phyloP scores from a whole-genome alignment of 2,797 vertebrate species.

The Argya squamiceps region DNA sequence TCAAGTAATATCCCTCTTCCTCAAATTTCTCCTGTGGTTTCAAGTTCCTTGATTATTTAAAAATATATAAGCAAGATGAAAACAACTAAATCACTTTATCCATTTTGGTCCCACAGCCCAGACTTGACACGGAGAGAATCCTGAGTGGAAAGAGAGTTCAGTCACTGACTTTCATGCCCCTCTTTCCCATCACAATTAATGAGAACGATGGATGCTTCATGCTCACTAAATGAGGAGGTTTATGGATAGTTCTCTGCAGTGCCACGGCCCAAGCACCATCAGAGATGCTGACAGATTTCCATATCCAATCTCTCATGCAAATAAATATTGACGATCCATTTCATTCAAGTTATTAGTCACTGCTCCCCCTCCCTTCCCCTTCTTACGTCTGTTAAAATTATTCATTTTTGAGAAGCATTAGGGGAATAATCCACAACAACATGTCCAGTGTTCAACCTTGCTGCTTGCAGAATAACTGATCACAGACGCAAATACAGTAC shows the following conservation, averaged over 20 bases:
- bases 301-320: not conserved
- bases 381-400: not conserved
- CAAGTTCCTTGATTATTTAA: not conserved
- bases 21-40: not conserved
- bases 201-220: not conserved
- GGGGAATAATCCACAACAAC: not conserved
- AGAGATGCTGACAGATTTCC: not conserved
- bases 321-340: conserved; percentile 23
- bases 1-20: not conserved
- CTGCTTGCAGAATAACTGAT: not conserved
- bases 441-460: not conserved
- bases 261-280: not conserved
- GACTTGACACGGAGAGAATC: not conserved
- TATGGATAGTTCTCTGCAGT: not conserved
- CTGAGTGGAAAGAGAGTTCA: not conserved
- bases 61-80: not conserved
- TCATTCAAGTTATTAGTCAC: not conserved
- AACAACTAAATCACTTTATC: not conserved
- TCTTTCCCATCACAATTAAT: not conserved
- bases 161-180: not conserved
- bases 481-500: not conserved
- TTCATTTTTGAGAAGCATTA: not conserved
- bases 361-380: not conserved
- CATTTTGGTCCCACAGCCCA: not conserved
- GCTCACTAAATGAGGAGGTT: not conserved